Percentiles rank a stretch among this genome's conserved stretches.
Conservation (phyloP, 1,140 invertebrate genomes). For the Drosophila tristis region DNA sequence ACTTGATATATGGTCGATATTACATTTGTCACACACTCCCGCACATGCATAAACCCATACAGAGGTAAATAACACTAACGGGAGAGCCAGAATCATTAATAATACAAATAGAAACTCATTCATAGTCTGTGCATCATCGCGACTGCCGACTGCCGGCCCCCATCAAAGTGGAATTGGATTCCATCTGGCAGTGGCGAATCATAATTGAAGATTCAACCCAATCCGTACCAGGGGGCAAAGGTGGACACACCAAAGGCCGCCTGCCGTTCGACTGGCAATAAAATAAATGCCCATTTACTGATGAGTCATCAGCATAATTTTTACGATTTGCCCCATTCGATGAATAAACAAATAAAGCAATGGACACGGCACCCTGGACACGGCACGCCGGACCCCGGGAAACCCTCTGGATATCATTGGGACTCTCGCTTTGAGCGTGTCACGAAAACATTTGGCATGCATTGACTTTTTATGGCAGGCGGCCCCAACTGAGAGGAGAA, state of each 20-base stretch:
- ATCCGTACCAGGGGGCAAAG: conserved; percentile 26
- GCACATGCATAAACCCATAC: neutral
- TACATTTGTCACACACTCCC: too few relatives aligned
- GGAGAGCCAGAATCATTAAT: conserved; percentile 59
- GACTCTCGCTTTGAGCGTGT: conserved; percentile 66
- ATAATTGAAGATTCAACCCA: conserved; percentile 54
- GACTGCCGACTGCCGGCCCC: neutral
- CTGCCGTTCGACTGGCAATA: conserved; percentile 52
- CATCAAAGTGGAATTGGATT: conserved; percentile 54
- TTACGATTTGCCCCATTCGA: conserved; percentile 76
- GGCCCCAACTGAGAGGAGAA: conserved; percentile 12
- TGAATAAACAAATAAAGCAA: conserved; percentile 82
- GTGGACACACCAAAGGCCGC: conserved; percentile 47
- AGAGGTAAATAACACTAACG: conserved; percentile 1
- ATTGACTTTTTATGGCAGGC: conserved; percentile 79
- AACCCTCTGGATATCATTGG: conserved; percentile 23
- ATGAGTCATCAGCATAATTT: conserved; percentile 84
- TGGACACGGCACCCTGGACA: conserved; percentile 5
- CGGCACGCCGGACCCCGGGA: neutral
- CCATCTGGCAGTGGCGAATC: conserved; percentile 33
- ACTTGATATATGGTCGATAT: too few relatives aligned
- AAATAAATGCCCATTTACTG: conserved; percentile 82
- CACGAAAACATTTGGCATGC: conserved; percentile 81
- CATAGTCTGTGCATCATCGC: conserved; percentile 56
- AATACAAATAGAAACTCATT: conserved; percentile 79